These are phyloP conservation scores for Fulmarus glacialis DNA, from an alignment of 2,113 vertebrate genomes.

Conservation along the genomic window DNA sequence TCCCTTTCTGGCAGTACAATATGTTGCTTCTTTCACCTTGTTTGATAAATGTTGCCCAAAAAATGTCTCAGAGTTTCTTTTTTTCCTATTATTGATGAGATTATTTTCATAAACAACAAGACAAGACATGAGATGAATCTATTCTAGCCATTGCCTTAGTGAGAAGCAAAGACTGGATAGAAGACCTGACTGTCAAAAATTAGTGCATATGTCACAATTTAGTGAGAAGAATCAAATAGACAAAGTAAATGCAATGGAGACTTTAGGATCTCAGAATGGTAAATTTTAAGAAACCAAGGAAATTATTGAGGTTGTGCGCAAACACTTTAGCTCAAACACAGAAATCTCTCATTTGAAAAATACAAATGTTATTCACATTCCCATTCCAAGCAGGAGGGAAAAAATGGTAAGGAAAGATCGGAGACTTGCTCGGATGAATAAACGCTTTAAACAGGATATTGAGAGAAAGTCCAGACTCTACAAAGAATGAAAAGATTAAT, in stretches of 20 bases:
- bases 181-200: not conserved
- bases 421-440: not conserved
- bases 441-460: not conserved
- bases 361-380: not conserved
- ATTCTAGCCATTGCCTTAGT: not conserved
- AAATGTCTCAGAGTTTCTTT: not conserved
- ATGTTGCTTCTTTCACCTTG: not conserved
- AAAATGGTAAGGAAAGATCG: not conserved
- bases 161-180: not conserved
- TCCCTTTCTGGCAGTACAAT: not conserved
- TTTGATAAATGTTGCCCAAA: not conserved
- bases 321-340: not conserved
- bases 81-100: not conserved
- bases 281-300: not conserved
- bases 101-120: not conserved
- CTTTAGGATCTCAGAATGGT: not conserved
- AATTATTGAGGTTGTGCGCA: not conserved
- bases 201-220: not conserved
- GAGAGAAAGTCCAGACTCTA: conserved; percentile 1
- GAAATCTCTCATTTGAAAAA: not conserved
- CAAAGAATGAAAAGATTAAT: conserved; percentile 17
- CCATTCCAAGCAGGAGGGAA: not conserved
- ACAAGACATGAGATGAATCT: not conserved
- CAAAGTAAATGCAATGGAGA: not conserved
- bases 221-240: not conserved